Conservation (phyloP, 2,797 vertebrate species). For the Paguma larvata region DNA sequence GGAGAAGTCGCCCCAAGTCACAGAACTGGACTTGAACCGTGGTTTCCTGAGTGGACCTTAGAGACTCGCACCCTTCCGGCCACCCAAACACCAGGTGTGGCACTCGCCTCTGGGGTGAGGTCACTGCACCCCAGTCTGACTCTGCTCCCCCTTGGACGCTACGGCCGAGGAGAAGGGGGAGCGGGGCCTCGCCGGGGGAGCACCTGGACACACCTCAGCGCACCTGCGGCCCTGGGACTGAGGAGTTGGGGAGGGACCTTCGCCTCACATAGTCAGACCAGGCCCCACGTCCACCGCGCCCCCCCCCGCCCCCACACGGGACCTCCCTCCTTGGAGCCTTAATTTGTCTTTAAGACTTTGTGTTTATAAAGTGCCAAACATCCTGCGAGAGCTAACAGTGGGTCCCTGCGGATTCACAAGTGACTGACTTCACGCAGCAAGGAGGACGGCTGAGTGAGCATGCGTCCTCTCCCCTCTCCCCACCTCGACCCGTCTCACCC, state of each 20-base stretch:
- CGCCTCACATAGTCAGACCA: not conserved
- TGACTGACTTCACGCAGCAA: not conserved
- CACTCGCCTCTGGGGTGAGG: not conserved
- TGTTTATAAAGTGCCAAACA: not conserved
- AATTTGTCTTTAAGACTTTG: not conserved
- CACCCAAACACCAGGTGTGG: accelerated
- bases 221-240: not conserved
- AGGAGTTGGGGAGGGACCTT: not conserved
- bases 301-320: not conserved
- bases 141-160: accelerated
- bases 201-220: not conserved
- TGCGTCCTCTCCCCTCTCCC: not conserved
- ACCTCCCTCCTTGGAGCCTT: not conserved
- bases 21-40: not conserved
- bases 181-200: accelerated
- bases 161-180: not conserved
- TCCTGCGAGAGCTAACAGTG: not conserved
- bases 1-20: not conserved
- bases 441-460: not conserved
- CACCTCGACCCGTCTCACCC: no score
- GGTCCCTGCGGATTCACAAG: not conserved
- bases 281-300: accelerated
- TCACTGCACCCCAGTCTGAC: accelerated
- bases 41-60: no score
- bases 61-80: accelerated